Evolutionary conservation across 2,113 vertebrate species (phyloP).

Genomic region (Esox niger): DNA sequence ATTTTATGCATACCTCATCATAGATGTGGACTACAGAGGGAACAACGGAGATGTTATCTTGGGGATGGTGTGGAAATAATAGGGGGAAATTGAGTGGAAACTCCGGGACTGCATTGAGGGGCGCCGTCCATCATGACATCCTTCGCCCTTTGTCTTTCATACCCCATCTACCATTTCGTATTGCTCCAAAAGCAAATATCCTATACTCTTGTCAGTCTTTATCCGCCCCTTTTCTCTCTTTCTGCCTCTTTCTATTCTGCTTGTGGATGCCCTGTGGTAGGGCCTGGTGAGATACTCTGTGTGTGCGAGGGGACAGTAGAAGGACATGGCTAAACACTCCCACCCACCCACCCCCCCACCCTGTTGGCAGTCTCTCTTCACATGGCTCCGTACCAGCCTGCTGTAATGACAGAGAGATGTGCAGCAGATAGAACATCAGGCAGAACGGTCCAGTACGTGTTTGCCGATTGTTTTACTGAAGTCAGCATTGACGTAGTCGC

Average conservation of each 20-base stretch:
- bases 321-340: no score
- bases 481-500: constrained; percentile 49
- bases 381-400: constrained; percentile 35
- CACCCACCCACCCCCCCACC: constrained; percentile 2
- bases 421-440: constrained; percentile 72
- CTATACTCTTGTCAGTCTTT: constrained; percentile 35
- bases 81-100: constrained; percentile 64
- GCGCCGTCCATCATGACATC: constrained; percentile 41
- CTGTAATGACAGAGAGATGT: constrained; percentile 63
- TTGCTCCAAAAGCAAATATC: constrained; percentile 33
- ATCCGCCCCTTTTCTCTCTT: constrained; percentile 13
- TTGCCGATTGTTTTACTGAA: constrained; percentile 66
- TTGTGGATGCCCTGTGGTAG: no score
- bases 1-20: constrained; percentile 67
- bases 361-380: constrained; percentile 19
- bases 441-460: constrained; percentile 65
- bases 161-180: constrained; percentile 38
- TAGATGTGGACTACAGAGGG: constrained; percentile 46
- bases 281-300: neutral
- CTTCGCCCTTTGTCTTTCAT: constrained; percentile 27
- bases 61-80: constrained; percentile 49
- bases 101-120: constrained; percentile 48
- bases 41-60: constrained; percentile 59
- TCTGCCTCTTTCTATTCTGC: constrained; percentile 11
- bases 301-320: neutral